Base-by-base conservation (phyloP, 2,113 vertebrate genomes). In the Isichthys henryi region DNA sequence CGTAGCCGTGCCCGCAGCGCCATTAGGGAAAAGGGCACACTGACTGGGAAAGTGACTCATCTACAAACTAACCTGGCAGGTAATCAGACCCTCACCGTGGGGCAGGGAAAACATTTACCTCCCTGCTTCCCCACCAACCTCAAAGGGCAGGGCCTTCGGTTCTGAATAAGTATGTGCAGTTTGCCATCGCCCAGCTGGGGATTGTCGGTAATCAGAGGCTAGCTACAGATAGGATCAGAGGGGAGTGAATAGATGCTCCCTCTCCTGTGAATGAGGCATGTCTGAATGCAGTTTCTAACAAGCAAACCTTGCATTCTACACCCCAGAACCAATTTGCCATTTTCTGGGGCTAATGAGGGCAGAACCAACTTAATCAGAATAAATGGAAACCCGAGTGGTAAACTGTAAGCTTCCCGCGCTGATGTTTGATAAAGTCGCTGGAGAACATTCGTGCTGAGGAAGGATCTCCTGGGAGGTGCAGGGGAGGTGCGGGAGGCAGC, bases 291-390 rank as follows among this genome's bases (percentile, higher is more conserved):
- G 35, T 83, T 77, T 39, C 43, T 88, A 46, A 85, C 88, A 88
- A 46, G 49, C 4, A 9, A 56, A 88, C 70, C 82, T 31, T 85
- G 66, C 39, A 39, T 89, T 27, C 74, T 84, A 43, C 7, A 58
- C 62, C 21, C 88, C 3, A 70, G 56, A 74, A 43, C 88, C 86
- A 90, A 82, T 89, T 90, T 88, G n/a, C 19, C 80, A 21, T 77
- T 86, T 62, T 86, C n/a, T 46, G 27, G 49, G 31, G 27, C 8
- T 92, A 88, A 80, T 77, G 88, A 90, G 74, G 50, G 86, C 88
- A 49, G 23, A 87, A 23, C 85, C 74, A 23, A 23, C 31, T 77
- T 88, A 92, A 92, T 92, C 43, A 74, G 66, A 43, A 80, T 48
- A 13, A 80, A 66, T 11, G n/a, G 27, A 27, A 88, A 80, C 53